Percentiles rank a stretch among this genome's conserved stretches.
phyloP scores from a whole-genome alignment of 2,888 invertebrate species.

The Cecidostiba fungosa region DNA sequence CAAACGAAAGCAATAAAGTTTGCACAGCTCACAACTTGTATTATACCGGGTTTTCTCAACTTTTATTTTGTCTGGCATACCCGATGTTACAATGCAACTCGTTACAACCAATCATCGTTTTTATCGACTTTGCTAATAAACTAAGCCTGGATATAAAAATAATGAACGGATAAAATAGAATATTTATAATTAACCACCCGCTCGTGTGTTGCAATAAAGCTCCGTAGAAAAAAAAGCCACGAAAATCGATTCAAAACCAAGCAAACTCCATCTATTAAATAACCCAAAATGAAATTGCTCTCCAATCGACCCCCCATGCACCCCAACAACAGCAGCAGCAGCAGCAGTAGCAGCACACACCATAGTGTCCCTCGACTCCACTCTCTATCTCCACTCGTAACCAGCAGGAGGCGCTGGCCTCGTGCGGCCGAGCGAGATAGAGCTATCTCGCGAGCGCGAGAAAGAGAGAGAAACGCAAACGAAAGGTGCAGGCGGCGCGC shows the following conservation, averaged over 20 bases:
- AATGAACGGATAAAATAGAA: background rate
- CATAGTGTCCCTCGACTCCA: background rate
- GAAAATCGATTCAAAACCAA: too few relatives aligned
- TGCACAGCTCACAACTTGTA: too few relatives aligned
- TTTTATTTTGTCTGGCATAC: background rate
- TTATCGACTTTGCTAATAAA: background rate
- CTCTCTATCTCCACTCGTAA: background rate
- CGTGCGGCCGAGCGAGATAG: slow-evolving; percentile 17
- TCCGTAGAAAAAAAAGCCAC: too few relatives aligned
- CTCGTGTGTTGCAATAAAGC: too few relatives aligned
- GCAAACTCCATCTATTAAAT: too few relatives aligned
- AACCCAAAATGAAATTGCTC: background rate
- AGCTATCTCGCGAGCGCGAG: background rate
- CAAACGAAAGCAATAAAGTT: too few relatives aligned
- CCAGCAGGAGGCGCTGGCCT: slow-evolving; percentile 40
- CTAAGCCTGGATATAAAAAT: background rate
- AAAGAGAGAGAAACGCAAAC: slow-evolving; percentile 12
- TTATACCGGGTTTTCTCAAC: background rate
- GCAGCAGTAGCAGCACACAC: background rate
- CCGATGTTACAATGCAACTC: too few relatives aligned
- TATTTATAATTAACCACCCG: background rate
- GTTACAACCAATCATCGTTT: background rate
- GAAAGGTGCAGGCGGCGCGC: slow-evolving; percentile 35
- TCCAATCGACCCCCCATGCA: background rate
- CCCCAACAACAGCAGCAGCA: background rate